phyloP scores from a whole-genome alignment of 2,888 invertebrate species.

The Oxytorus armatus region DNA sequence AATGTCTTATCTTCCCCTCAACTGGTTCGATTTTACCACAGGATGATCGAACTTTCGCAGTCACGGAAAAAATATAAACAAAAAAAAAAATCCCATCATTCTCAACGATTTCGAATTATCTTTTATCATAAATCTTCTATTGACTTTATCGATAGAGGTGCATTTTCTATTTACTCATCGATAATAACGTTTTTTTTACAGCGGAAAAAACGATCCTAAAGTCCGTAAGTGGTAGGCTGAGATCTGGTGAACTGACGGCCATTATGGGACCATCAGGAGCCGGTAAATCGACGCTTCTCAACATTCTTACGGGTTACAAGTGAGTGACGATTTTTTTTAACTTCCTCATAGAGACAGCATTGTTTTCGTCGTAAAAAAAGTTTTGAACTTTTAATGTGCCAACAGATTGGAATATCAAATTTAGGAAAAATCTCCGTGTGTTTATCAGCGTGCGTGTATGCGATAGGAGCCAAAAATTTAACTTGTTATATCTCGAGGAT shows the following conservation, averaged over 20 bases:
- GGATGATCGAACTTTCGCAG: slow-evolving; percentile 4
- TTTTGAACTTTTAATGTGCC: too few relatives aligned
- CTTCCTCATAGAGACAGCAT: background rate
- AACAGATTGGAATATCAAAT: too few relatives aligned
- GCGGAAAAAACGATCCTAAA: slow-evolving; percentile 95
- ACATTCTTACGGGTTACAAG: slow-evolving; percentile 98
- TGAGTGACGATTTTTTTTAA: slow-evolving; percentile 85
- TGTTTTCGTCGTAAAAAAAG: background rate
- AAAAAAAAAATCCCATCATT: background rate
- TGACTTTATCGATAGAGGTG: background rate
- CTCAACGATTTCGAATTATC: too few relatives aligned
- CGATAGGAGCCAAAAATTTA: too few relatives aligned
- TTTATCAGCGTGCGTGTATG: too few relatives aligned
- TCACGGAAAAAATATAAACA: too few relatives aligned
- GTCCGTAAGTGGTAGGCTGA: slow-evolving; percentile 94
- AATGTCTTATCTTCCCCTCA: slow-evolving; percentile 26
- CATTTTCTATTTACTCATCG: background rate
- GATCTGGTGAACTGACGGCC: slow-evolving; percentile 96
- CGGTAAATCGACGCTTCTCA: slow-evolving; percentile 96
- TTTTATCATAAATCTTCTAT: too few relatives aligned
- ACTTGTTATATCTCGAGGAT: too few relatives aligned
- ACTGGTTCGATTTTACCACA: background rate
- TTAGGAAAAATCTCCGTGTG: too few relatives aligned
- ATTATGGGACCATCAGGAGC: slow-evolving; percentile 99
- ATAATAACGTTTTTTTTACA: slow-evolving; percentile 84